Evolutionary conservation across 1,140 invertebrate genomes (phyloP), one percentile per base, ranked within the genome.

Genomic region (Hypothenemus hampei): DNA sequence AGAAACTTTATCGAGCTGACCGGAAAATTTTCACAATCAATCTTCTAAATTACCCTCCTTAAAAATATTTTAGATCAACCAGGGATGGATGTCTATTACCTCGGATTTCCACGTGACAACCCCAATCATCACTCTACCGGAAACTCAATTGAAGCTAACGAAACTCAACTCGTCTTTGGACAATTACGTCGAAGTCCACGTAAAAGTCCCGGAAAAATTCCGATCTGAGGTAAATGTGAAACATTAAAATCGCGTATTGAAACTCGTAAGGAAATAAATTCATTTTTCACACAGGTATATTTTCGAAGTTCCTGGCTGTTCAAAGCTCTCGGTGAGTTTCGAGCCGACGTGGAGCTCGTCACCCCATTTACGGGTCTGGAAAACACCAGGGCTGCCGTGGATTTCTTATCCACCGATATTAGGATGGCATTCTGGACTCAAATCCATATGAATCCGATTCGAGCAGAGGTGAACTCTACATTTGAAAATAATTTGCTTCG

Each of bases 101-200:
- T 57, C 59, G 24, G 37, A 55, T 22, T 58, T 83, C 4, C 72
- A 80, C 35, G 65, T 86, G 8, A 77, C 78, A 4, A 81, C 83
- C 7, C 73, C 79, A 0, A 69, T 80, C 20, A 70, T 87, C 15
- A 74, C 73, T 13, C 71, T 87, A 23, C 85, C 86, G 15, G 77
- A 73, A 56, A 79, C 81, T 11, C 77, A 77, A 45, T 71, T 82
- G 37, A 69, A 76, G 33, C 77, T 81, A 5, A 83, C 80, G 52
- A 84, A 85, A 60, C 35, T 59, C 19, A 48, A 35, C 13, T 48
- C 52, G 13, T 20, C 6, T n/a, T 24, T 26, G n/a, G 55, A 65
- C 24, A 58, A 63, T 35, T 48, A 47, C n/a, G 21, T 63, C n/a
- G 61, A 65, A 45, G 35, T 59, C 1, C 54, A 43, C 26, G 37